Evolutionary conservation across 2,888 invertebrate species (phyloP).

Genomic region (Trichogramma evanescens): DNA sequence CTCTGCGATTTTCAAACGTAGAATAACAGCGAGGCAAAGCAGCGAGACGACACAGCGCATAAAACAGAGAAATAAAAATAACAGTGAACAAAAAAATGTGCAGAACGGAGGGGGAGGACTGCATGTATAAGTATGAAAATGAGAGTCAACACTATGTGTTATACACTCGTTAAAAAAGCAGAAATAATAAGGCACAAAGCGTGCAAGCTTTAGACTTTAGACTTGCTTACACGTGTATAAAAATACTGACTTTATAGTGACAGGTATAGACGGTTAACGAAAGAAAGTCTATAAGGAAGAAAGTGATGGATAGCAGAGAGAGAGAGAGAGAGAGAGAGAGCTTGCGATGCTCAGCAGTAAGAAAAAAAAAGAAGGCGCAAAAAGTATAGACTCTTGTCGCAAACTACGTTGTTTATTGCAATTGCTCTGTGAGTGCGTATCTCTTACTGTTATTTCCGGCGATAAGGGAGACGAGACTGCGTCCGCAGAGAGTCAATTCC

Average conservation of each 20-base stretch:
- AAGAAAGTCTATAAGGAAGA: not conserved
- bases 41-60: not conserved
- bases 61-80: not conserved
- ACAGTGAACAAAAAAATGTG: not conserved
- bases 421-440: not conserved
- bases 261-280: not conserved
- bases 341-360: not conserved
- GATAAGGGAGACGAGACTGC: constrained; percentile 64
- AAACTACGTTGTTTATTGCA: too few relatives aligned
- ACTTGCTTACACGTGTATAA: not conserved
- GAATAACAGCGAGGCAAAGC: too few relatives aligned
- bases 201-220: not conserved
- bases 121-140: too few relatives aligned
- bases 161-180: not conserved
- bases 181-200: not conserved
- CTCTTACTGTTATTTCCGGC: constrained; percentile 75
- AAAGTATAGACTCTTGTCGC: not conserved
- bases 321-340: not conserved
- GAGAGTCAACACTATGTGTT: too few relatives aligned
- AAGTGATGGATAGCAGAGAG: not conserved
- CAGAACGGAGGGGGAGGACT: not conserved
- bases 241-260: not conserved
- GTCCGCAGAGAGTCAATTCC: constrained; percentile 72
- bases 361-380: not conserved
- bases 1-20: constrained; percentile 48